phyloP scores from a whole-genome alignment of 2,113 vertebrate species.

The Gadus macrocephalus region DNA sequence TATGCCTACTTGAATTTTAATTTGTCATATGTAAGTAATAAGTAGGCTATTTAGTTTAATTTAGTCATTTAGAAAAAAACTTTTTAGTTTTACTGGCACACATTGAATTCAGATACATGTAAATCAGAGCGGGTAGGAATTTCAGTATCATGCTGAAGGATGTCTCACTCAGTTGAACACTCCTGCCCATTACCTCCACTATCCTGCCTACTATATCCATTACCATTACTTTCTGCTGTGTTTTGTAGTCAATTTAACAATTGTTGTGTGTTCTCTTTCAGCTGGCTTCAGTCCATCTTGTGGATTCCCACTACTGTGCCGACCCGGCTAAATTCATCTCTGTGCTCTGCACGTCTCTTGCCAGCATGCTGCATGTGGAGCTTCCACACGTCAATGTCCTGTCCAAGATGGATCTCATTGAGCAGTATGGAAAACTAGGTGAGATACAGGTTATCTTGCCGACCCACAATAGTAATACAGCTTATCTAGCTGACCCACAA shows the following conservation, averaged over 20 bases:
- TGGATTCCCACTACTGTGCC: conserved; percentile 97
- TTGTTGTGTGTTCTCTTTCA: conserved; percentile 38
- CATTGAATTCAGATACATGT: too few relatives aligned
- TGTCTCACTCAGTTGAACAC: too few relatives aligned
- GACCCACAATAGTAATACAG: not conserved
- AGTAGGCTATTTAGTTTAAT: not conserved
- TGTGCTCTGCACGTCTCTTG: conserved; percentile 89
- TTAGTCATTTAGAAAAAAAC: not conserved
- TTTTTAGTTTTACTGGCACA: too few relatives aligned
- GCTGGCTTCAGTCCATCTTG: conserved; percentile 91
- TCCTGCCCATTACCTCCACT: too few relatives aligned
- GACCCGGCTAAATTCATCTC: conserved; percentile 98
- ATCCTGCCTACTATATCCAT: too few relatives aligned
- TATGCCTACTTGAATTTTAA: too few relatives aligned
- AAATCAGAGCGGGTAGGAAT: too few relatives aligned
- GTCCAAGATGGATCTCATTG: conserved; percentile 97
- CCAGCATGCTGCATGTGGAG: conserved; percentile 95
- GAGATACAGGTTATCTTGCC: conserved; percentile 23
- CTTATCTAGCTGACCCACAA: not conserved
- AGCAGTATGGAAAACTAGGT: conserved; percentile 95
- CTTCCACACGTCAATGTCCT: conserved; percentile 94
- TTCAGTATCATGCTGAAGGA: too few relatives aligned
- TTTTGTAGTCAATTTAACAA: too few relatives aligned
- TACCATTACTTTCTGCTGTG: too few relatives aligned
- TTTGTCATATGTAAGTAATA: too few relatives aligned